Conservation (phyloP, 1,140 invertebrate species). For the Drosophila sturtevanti region DNA sequence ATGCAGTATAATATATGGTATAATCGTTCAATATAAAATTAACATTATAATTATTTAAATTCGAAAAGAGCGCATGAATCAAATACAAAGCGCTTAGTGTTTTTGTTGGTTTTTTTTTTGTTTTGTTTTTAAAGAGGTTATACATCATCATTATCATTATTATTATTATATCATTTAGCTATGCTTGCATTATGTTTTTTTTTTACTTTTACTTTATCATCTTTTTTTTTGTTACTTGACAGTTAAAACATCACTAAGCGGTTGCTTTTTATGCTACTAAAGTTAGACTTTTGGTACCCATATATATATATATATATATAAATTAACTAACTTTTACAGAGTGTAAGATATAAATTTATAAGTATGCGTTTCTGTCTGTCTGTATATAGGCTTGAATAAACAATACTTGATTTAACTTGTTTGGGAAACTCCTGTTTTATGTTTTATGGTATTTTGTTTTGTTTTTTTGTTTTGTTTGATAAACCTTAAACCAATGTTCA, state of each 20-base stretch:
- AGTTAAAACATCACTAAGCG: constrained; percentile 55
- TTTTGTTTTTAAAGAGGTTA: constrained; percentile 15
- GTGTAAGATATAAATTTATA: constrained; percentile 37
- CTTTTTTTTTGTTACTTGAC: constrained; percentile 26
- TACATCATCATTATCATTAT: constrained; percentile 2
- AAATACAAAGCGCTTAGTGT: constrained; percentile 72
- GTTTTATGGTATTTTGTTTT: too few species aligned
- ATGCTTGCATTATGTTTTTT: constrained; percentile 40
- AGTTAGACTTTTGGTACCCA: constrained; percentile 72
- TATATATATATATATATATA: constrained; percentile 55
- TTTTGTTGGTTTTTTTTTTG: constrained; percentile 32
- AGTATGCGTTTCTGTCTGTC: constrained; percentile 22
- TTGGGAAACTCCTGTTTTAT: constrained; percentile 15
- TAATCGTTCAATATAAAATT: constrained; percentile 45
- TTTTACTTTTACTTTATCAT: not conserved
- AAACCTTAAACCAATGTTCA: constrained; percentile 24
- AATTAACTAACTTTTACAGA: constrained; percentile 46
- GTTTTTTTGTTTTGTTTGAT: constrained; percentile 12
- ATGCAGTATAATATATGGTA: constrained; percentile 4
- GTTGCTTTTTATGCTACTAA: constrained; percentile 56
- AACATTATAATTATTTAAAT: constrained; percentile 76
- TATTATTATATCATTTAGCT: not conserved
- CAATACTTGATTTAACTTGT: constrained; percentile 57
- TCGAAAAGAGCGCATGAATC: constrained; percentile 71
- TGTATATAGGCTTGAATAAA: constrained; percentile 43